Evolutionary conservation across 2,797 vertebrate species (phyloP).

Genomic region (Neosilurus hyrtlii): DNA sequence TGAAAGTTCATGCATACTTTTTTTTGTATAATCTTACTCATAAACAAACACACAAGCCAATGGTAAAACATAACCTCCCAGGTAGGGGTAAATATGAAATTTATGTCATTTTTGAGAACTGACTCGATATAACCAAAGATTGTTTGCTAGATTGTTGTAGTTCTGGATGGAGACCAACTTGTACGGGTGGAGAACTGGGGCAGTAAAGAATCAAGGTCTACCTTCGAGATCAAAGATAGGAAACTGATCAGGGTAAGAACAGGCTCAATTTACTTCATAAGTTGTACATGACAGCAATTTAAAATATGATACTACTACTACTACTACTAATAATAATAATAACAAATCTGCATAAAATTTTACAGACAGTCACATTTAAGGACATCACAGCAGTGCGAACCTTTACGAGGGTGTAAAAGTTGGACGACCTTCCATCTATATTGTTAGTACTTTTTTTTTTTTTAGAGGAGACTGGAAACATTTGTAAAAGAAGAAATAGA

Average conservation of each 20-base stretch:
- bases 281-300: background rate
- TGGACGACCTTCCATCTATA: background rate
- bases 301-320: background rate
- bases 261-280: background rate
- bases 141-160: conserved; percentile 79
- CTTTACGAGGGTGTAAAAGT: conserved; percentile 86
- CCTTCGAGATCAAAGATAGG: conserved; percentile 87
- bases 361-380: conserved; percentile 85
- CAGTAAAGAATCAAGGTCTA: conserved; percentile 85
- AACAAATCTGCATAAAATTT: background rate
- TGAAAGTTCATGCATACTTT: too few species aligned
- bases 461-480: background rate
- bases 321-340: background rate
- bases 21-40: too few species aligned
- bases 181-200: conserved; percentile 94
- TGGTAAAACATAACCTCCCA: too few species aligned
- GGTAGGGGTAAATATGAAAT: background rate
- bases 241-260: conserved; percentile 85
- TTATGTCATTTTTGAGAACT: background rate
- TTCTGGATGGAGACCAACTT: conserved; percentile 83
- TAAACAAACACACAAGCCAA: too few species aligned
- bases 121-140: background rate
- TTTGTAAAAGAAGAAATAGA: background rate
- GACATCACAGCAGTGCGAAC: conserved; percentile 86
- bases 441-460: too few species aligned